Evolutionary conservation across 2,113 vertebrate genomes (phyloP).

Genomic region (Labeo rohita): DNA sequence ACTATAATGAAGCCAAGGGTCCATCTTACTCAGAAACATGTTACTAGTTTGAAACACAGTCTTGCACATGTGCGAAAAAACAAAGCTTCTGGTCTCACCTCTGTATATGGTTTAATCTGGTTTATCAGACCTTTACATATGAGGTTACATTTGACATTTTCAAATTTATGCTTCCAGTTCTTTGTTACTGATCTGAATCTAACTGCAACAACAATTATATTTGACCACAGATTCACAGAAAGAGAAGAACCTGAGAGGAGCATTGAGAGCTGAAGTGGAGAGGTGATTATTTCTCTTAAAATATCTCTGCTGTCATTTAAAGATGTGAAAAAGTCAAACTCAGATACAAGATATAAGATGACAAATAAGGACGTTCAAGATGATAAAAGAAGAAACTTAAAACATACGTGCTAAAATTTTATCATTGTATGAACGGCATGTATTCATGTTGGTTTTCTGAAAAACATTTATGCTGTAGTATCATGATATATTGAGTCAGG

Average conservation of each 20-base stretch:
- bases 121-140: not conserved
- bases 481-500: not conserved
- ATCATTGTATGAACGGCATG: not conserved
- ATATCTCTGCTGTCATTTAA: not conserved
- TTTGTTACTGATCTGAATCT: not conserved
- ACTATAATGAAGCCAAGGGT: not conserved
- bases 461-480: not conserved
- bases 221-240: slow-evolving; percentile 76
- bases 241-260: slow-evolving; percentile 77
- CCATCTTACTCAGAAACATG: not conserved
- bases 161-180: not conserved
- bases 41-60: not conserved
- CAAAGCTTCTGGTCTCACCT: not conserved
- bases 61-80: not conserved
- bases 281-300: slow-evolving; percentile 64
- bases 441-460: not conserved
- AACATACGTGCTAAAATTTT: no score
- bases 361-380: not conserved
- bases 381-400: no score
- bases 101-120: not conserved
- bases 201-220: not conserved
- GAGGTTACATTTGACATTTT: not conserved
- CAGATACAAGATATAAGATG: no score
- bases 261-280: slow-evolving; percentile 81
- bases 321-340: not conserved